Evolutionary conservation across 2,797 vertebrate species (phyloP).

Genomic region (Sphenopsis melanotis): DNA sequence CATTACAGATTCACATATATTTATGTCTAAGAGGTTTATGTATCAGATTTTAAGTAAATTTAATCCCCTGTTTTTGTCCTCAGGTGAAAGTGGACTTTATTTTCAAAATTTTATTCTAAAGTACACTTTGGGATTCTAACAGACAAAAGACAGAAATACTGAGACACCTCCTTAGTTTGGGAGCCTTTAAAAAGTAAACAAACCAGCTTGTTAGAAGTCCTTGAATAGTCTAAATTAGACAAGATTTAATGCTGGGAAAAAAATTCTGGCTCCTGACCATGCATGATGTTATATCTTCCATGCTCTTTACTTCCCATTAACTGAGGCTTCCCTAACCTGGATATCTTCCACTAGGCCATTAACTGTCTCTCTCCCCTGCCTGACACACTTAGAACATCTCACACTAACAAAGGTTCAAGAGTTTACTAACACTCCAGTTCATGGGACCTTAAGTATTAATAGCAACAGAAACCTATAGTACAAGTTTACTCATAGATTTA

Average conservation of each 20-base stretch:
- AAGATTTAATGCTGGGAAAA: background rate
- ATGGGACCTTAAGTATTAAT: background rate
- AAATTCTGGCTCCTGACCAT: background rate
- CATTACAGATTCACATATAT: background rate
- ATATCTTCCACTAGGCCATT: background rate
- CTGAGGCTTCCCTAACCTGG: background rate
- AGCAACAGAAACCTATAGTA: background rate
- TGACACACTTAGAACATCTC: background rate
- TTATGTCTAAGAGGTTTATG: background rate
- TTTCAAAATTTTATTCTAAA: background rate
- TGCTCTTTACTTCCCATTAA: background rate
- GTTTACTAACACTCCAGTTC: background rate
- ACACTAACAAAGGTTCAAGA: background rate
- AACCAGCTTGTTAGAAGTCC: background rate
- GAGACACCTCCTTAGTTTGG: background rate
- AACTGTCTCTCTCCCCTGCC: background rate
- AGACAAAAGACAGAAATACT: background rate
- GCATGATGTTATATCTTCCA: background rate
- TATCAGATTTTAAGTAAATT: background rate
- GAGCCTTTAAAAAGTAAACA: background rate
- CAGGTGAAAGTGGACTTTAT: background rate
- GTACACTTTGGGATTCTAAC: background rate
- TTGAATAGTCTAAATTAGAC: background rate
- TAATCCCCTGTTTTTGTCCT: background rate
- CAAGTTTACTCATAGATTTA: background rate